Evolutionary conservation across 2,888 invertebrate genomes (phyloP), one percentile per base, ranked within the genome.

Genomic region (Clunio marinus): DNA sequence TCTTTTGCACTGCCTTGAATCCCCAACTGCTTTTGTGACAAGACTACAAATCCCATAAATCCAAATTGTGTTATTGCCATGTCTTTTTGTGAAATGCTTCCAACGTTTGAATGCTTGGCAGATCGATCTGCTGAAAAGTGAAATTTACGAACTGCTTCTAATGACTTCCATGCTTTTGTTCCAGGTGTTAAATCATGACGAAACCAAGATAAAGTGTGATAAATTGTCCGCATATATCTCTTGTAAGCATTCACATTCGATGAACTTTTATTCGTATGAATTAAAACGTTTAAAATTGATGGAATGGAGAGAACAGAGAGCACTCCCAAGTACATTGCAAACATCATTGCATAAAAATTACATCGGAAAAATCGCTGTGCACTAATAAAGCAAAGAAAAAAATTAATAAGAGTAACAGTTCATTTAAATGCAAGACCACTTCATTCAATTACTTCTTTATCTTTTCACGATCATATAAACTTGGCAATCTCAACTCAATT

Each of bases 201-300:
- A 75, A 93, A 92, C 95, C 95, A 96, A 2, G 85, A 77, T 17
- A 84, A 77, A 69, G 88, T 86, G 74, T 94, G 92, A 2, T 87
- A 81, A 46, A 91, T 80, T 0, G 95, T 95, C 3, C 87, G 84
- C 5, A 91, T 77, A 75, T 95, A 95, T 72, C 95, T 81, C 70
- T 81, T 84, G 77, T 91, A 91, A 0, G 92, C 87, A 0, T 84
- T 83, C 58, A 81, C 77, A 0, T 83, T 77, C 1, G 84, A 85
- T 63, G 84, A 82, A 25, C 91, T 91, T 73, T 86, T 85, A 24
- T 84, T 83, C 0, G 93, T 90, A 72, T 86, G 84, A 1, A 86
- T 79, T 7, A 94, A 81, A 27, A 93, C 83, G 0, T 82, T 80
- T 3, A 89, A 78, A 70, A 94, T 88, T 2, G 88, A 86, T 0